Base-by-base conservation (phyloP, 2,113 vertebrate genomes). In the Mus pahari region DNA sequence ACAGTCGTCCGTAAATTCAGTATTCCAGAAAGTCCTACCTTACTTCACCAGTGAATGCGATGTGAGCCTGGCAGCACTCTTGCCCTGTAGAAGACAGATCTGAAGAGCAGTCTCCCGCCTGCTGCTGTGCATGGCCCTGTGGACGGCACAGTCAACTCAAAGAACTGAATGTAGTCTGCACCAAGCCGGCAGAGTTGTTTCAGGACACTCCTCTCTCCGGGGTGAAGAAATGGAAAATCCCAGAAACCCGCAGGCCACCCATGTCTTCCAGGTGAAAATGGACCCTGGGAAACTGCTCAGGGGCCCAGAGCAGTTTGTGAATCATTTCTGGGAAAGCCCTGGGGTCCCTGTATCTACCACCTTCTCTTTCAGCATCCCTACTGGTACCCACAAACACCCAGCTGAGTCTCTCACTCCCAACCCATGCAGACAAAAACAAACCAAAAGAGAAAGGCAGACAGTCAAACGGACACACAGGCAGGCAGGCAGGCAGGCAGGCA, bases 181-280 rank as follows among this genome's bases (percentile, higher is more conserved):
- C 99, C 99, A 62, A 99, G 98, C 90, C 99, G 99, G 96, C 99
- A 99, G 50, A 99, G 98, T 5, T 99, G 98, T 97, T 99, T 99
- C 88, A 99, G 98, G 89, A 99, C 99, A 42, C 99, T 99, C 86
- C 98, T 99, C 98, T 99, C 99, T 97, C 99, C 99, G 83, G 99
- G 99, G 75, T 99, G 99, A 90, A 99, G 98, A 97, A 99, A 99
- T 0, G 99, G 99, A 77, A 99, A 98, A 71, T 99, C 99, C 98
- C 99, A 26, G 99, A 99, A 75, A 99, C 99, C 99, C 99, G 99
- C 60, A 99, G 98, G 91, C 99, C 99, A 4, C 98, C 98, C 3
- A 98, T 98, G 99, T 99, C 98, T 99, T 99, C 99, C 99, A 99
- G 4, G 99, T 99, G 97, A 99, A 99, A 91, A 99, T 99, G 0